These are phyloP conservation scores for Wasmannia auropunctata DNA, from an alignment of 1,140 invertebrate species.

Conservation along the genomic window DNA sequence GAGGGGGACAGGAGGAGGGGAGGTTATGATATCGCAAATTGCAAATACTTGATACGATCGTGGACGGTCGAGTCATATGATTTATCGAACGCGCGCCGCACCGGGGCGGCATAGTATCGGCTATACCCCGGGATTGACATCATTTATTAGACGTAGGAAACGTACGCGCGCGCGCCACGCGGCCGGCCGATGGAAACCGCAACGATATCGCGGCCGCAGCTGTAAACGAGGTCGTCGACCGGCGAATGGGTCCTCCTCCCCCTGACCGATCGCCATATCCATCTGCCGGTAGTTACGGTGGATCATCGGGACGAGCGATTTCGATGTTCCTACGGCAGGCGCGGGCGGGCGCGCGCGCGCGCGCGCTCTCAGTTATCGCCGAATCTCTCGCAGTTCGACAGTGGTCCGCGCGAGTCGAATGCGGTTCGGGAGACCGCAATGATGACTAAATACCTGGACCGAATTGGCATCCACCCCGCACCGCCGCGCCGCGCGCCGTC, in stretches of 20 bases:
- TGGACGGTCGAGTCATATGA: conserved; percentile 6
- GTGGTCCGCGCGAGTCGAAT: conserved; percentile 41
- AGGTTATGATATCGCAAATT: conserved; percentile 60
- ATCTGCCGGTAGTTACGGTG: conserved; percentile 54
- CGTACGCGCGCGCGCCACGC: background rate
- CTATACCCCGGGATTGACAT: conserved; percentile 30
- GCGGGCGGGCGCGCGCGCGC: too few relatives aligned
- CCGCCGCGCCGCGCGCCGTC: background rate
- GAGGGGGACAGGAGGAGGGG: background rate
- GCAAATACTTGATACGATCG: conserved; percentile 59
- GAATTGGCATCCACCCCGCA: background rate
- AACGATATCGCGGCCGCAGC: conserved; percentile 43
- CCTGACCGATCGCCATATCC: conserved; percentile 53
- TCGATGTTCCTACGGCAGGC: conserved; percentile 14
- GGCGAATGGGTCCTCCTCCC: too few relatives aligned
- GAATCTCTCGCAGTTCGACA: conserved; percentile 53
- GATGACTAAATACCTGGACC: conserved; percentile 42
- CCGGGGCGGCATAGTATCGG: background rate
- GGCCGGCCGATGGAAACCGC: conserved; percentile 62
- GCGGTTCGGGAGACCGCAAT: conserved; percentile 21
- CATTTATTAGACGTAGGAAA: conserved; percentile 54
- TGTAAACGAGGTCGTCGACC: conserved; percentile 66
- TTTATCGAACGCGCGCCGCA: conserved; percentile 52
- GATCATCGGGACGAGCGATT: conserved; percentile 34
- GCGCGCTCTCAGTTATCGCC: conserved; percentile 62